A percentile compares a stretch with the other conserved stretches of the same genome.
These are phyloP conservation scores for Xestia c-nigrum DNA, from an alignment of 2,888 invertebrate genomes.

Conservation along the genomic window DNA sequence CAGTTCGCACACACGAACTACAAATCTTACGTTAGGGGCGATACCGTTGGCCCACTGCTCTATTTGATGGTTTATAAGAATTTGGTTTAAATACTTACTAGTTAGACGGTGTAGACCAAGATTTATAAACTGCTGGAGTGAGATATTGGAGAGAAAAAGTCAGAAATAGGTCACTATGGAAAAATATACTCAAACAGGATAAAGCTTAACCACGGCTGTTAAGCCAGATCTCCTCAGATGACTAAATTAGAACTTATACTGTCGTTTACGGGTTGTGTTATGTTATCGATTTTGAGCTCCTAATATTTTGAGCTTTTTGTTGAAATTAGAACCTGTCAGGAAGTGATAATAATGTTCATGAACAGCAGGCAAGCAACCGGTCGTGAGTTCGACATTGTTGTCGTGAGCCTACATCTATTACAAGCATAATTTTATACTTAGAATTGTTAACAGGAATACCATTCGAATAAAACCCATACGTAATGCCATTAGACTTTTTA, in stretches of 20 bases:
- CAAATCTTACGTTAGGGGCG: not conserved
- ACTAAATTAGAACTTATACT: too few relatives aligned
- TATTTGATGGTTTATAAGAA: not conserved
- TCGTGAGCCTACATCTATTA: not conserved
- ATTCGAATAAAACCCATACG: conserved; percentile 5
- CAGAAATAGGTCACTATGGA: too few relatives aligned
- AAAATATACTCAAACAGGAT: too few relatives aligned
- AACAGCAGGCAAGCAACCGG: not conserved
- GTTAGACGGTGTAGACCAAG: too few relatives aligned
- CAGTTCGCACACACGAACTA: not conserved
- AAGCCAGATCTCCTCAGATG: too few relatives aligned
- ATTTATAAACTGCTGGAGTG: too few relatives aligned
- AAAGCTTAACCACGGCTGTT: too few relatives aligned
- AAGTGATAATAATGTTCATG: not conserved
- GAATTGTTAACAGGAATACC: conserved; percentile 4
- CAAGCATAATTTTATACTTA: conserved; percentile 1
- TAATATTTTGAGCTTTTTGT: too few relatives aligned
- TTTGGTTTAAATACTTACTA: too few relatives aligned
- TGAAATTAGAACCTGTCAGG: not conserved
- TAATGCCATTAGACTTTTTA: conserved; percentile 24
- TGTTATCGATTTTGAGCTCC: too few relatives aligned
- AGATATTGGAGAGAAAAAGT: too few relatives aligned
- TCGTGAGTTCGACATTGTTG: not conserved
- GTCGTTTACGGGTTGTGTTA: too few relatives aligned
- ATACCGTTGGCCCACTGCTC: not conserved